Evolutionary conservation across 2,797 vertebrate genomes (phyloP).

Genomic region (Crocidura indochinensis): DNA sequence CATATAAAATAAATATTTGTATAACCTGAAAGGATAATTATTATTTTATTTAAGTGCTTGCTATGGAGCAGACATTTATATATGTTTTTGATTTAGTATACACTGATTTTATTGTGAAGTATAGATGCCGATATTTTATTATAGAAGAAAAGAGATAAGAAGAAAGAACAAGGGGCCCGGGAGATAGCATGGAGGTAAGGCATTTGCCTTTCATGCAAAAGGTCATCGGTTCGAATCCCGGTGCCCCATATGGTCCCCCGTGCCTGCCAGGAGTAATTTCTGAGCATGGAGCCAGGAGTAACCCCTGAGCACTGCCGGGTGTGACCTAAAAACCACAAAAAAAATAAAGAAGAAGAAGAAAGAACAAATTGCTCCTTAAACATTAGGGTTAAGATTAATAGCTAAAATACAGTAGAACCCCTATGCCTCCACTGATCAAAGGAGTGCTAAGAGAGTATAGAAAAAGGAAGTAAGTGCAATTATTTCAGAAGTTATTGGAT

Average conservation of each 20-base stretch:
- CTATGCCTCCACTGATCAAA: background rate
- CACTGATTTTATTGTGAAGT: background rate
- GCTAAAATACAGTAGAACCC: background rate
- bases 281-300: no score
- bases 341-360: no score
- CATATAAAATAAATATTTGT: background rate
- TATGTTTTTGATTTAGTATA: no score
- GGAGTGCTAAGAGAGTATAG: background rate
- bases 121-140: background rate
- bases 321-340: no score
- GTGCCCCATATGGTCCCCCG: no score
- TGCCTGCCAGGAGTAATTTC: no score
- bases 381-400: background rate
- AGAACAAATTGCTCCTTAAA: background rate
- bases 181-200: no score
- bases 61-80: background rate
- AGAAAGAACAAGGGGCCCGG: background rate
- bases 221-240: no score
- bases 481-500: background rate
- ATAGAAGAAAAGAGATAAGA: background rate
- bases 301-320: no score
- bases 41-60: slow-evolving; percentile 4
- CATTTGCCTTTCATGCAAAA: no score
- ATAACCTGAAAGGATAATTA: slow-evolving; percentile 1
- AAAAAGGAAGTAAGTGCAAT: slow-evolving; percentile 12